These are phyloP conservation scores for Phoxinus dragarum DNA, from an alignment of 2,797 vertebrate genomes.

Conservation along the genomic window DNA sequence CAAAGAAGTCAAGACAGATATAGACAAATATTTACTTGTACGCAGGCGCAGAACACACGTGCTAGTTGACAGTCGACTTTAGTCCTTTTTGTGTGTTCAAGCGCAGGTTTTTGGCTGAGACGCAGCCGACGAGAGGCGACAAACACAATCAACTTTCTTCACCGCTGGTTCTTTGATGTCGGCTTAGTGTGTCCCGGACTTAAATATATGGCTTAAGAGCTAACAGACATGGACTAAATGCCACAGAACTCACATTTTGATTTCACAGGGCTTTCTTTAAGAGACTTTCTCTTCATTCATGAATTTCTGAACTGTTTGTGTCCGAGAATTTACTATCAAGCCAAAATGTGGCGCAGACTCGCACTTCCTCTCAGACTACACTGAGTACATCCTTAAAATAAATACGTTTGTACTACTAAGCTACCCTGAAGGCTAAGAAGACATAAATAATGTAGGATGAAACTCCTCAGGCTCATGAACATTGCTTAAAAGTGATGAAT, in stretches of 20 bases:
- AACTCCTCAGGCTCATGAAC: conserved; percentile 1
- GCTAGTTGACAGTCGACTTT: too few species aligned
- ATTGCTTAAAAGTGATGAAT: neutral
- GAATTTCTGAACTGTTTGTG: conserved; percentile 9
- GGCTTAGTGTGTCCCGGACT: too few species aligned
- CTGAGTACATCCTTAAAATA: conserved; percentile 31
- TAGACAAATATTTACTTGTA: too few species aligned
- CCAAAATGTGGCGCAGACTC: conserved; percentile 1
- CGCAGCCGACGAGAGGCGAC: too few species aligned
- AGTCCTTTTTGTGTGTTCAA: too few species aligned
- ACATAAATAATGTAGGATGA: neutral
- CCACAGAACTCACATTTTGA: neutral
- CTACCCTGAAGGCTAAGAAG: neutral
- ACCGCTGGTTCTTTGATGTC: too few species aligned
- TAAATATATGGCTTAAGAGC: neutral
- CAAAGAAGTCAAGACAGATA: too few species aligned
- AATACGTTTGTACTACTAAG: neutral
- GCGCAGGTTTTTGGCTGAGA: too few species aligned
- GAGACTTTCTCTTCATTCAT: conserved; percentile 18
- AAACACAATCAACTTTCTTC: too few species aligned
- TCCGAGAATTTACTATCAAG: conserved; percentile 9
- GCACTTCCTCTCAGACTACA: conserved; percentile 5
- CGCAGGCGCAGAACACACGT: too few species aligned
- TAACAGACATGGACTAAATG: neutral
- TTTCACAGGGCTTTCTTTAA: neutral